These are phyloP conservation scores for Ursus arctos DNA, from an alignment of 2,113 vertebrate genomes.

Conservation along the genomic window DNA sequence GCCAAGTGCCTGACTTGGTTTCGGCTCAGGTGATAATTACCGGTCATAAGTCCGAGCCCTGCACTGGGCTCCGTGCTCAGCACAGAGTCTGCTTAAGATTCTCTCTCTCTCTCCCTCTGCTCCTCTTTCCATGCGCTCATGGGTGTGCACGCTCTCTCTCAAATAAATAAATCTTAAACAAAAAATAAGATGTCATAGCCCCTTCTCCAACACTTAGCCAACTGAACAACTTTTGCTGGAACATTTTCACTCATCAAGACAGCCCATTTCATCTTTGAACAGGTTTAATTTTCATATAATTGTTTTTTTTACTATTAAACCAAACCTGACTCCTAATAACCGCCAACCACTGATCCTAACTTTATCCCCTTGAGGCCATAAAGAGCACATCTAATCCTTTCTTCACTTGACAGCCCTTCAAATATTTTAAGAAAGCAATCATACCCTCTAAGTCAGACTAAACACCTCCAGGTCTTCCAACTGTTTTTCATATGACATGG, in stretches of 20 bases:
- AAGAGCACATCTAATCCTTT: background rate
- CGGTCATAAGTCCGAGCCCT: fast-evolving
- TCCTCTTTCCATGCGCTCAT: fast-evolving
- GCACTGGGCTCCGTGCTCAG: background rate
- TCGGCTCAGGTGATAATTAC: background rate
- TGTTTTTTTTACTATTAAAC: conserved; percentile 1
- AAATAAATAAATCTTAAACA: background rate
- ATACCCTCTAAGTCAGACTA: background rate
- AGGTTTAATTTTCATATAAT: conserved; percentile 42
- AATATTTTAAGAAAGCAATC: background rate
- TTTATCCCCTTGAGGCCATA: background rate
- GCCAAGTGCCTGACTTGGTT: background rate
- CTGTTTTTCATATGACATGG: background rate
- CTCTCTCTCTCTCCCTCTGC: background rate
- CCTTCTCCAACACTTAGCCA: background rate
- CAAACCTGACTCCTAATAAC: conserved; percentile 26
- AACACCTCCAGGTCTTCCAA: background rate
- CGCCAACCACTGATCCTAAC: background rate
- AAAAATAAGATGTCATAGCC: background rate
- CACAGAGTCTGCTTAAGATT: background rate
- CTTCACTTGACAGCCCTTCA: background rate
- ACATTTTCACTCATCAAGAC: background rate
- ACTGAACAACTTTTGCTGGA: background rate
- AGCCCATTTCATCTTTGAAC: background rate
- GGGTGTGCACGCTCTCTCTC: background rate